Evolutionary conservation across 2,888 invertebrate species (phyloP), one percentile per base, ranked within the genome.

Genomic region (Agrotis exclamationis): DNA sequence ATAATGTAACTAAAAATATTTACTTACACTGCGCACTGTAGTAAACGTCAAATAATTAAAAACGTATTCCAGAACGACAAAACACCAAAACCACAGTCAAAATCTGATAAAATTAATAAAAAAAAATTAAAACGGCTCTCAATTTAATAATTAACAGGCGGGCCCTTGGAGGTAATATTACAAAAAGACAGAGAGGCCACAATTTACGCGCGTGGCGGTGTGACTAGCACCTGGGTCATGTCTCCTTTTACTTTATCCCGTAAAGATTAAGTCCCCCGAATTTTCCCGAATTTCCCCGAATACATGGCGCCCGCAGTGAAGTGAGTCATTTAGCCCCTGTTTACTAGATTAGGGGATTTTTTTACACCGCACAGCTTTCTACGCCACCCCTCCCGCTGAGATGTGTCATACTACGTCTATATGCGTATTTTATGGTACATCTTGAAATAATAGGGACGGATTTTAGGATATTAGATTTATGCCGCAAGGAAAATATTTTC

Each of bases 281-380:
- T 92, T 91, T 91, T 87, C 88, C 87, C 91, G 89, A 89, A 93
- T 92, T 91, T 92, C 88, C 89, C 88, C 91, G 89, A 89, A 93
- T 89, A 91, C 93, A 91, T 91, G 91, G 92, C 91, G 86, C 92
- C 94, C 91, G 91, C 91, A 88, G 93, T 90, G 93, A 93, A 95
- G 95, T 96, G 95, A 96, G 95, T 94, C 95, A 95, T 96, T 96
- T 95, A 92, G 92, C 92, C 94, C 93, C 94, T 95, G 96, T 95
- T 96, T 96, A 95, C 95, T 94, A 95, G 94, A 96, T 95, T 96
- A 95, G 93, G 95, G 95, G 94, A 92, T 95, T 95, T 94, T 92
- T 95, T 94, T 94, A 94, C 91, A 93, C 91, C 93, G 89, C 94
- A 93, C 92, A 90, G 93, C 93, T 94, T 93, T 94, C 91, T 90